Evolutionary conservation across 2,113 vertebrate species (phyloP), one percentile per base, ranked within the genome.

Genomic region (Triplophysa tibetana): DNA sequence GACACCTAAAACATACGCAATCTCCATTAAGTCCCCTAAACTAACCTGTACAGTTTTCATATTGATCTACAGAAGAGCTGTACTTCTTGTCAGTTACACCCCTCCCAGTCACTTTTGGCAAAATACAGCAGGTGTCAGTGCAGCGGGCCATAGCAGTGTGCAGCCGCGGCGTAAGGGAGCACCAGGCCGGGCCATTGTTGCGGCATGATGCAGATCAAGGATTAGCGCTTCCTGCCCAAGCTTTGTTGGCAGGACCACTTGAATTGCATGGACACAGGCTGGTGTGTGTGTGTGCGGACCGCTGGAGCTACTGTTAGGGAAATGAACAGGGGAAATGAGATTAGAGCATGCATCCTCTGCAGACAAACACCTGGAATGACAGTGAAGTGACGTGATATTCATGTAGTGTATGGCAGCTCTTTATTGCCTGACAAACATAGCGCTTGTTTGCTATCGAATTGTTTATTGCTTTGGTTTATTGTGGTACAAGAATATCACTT

Each of bases 161-260:
- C 9, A n/a, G 19, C 8, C 48, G 78, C 61, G 29, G 66, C 82
- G 43, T 80, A 83, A 70, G 48, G 58, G 78, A 84, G 74, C 70
- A 33, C 63, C 64, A 75, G 83, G 81, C 81, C 75, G 75, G 75
- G 72, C 83, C 85, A 91, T 91, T 93, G 90, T 92, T 90, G 88
- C 84, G 82, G 85, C 80, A 78, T 89, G 84, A 87, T 70, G 82
- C 89, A 90, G 89, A 90, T 92, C 88, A 91, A 90, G 90, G 91
- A 92, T 93, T 93, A 92, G 89, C 74, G 79, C 91, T 93, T 93
- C 91, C 93, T 92, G 91, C 88, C 85, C 84, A 89, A 73, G 83
- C 88, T 90, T 93, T 93, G 91, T 93, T 85, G 83, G 82, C 81
- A 86, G 86, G 83, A 86, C 85, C 86, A 89, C 88, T 91, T 88